These are phyloP conservation scores for Achroia grisella DNA, from an alignment of 1,140 invertebrate genomes.

Conservation along the genomic window DNA sequence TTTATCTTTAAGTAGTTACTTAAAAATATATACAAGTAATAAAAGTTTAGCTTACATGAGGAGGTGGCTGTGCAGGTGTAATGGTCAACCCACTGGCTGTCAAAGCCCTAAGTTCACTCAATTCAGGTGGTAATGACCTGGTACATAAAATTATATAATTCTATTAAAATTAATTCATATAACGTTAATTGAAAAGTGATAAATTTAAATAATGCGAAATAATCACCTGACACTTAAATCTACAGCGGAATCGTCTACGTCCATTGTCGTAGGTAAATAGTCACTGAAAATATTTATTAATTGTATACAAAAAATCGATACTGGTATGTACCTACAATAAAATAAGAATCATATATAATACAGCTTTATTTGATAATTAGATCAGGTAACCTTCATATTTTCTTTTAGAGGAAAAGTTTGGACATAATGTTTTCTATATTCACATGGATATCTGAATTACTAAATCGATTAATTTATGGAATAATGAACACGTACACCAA, in stretches of 20 bases:
- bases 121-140: conserved; percentile 68
- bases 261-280: conserved; percentile 67
- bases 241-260: conserved; percentile 80
- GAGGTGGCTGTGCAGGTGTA: conserved; percentile 69
- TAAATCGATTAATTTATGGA: conserved; percentile 9
- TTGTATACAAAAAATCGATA: too few species aligned
- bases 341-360: too few species aligned
- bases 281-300: conserved; percentile 28
- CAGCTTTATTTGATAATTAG: too few species aligned
- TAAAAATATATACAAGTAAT: background rate
- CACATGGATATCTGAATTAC: conserved; percentile 9
- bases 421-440: conserved; percentile 6
- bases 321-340: too few species aligned
- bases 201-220: conserved; percentile 17
- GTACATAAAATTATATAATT: conserved; percentile 18
- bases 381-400: too few species aligned
- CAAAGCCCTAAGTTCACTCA: conserved; percentile 65
- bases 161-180: conserved; percentile 2
- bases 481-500: conserved; percentile 21
- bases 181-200: conserved; percentile 4
- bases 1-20: background rate
- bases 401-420: background rate
- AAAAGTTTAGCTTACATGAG: conserved; percentile 53
- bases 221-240: conserved; percentile 84
- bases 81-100: conserved; percentile 72